phyloP scores from a whole-genome alignment of 2,888 invertebrate species.

The Melieria picta region DNA sequence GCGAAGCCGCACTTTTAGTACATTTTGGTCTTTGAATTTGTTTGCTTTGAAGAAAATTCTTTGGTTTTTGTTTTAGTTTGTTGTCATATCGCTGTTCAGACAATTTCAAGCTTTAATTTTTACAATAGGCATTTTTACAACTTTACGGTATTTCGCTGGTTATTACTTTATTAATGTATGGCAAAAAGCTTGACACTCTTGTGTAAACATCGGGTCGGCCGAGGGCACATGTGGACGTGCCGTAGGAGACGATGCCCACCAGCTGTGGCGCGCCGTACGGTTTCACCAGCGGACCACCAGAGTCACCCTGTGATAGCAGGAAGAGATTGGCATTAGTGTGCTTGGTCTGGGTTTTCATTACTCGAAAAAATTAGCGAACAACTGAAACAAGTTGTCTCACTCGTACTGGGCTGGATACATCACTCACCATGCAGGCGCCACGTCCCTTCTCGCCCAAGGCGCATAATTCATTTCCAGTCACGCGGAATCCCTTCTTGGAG shows the following conservation, averaged over 20 bases:
- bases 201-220: slow-evolving; percentile 64
- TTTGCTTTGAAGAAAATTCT: slow-evolving; percentile 22
- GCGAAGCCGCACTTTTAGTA: no score
- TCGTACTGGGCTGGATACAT: background rate
- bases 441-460: slow-evolving; percentile 52
- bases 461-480: slow-evolving; percentile 61
- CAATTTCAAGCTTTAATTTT: slow-evolving; percentile 48
- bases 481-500: slow-evolving; percentile 52
- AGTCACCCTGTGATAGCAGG: slow-evolving; percentile 57
- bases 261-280: slow-evolving; percentile 48
- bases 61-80: background rate
- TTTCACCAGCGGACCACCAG: slow-evolving; percentile 63
- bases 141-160: slow-evolving; percentile 47
- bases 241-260: slow-evolving; percentile 64
- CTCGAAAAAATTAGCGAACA: background rate
- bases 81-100: slow-evolving; percentile 24
- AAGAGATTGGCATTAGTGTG: background rate
- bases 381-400: background rate
- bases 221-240: slow-evolving; percentile 56
- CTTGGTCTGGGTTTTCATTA: background rate
- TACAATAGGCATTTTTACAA: slow-evolving; percentile 40
- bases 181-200: slow-evolving; percentile 60
- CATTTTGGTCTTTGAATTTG: no score
- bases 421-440: slow-evolving; percentile 63
- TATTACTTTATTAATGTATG: slow-evolving; percentile 57